These are phyloP conservation scores for Timandra comae DNA, from an alignment of 2,888 invertebrate genomes.

Conservation along the genomic window DNA sequence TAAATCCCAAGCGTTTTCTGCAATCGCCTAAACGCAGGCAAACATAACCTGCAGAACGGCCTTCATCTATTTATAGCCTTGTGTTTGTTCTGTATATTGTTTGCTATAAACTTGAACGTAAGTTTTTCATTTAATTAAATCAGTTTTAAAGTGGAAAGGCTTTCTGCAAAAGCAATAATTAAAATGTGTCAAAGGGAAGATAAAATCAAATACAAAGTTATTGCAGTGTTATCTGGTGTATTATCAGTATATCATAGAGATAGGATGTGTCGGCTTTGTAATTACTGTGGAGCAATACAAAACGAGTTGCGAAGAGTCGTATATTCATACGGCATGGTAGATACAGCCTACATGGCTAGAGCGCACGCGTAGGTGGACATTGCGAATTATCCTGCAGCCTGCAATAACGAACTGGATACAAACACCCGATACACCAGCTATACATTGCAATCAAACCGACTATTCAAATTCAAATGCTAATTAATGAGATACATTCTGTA, in stretches of 20 bases:
- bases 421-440: constrained; percentile 21
- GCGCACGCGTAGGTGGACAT: constrained; percentile 49
- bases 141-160: too few species aligned
- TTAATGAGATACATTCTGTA: constrained; percentile 38
- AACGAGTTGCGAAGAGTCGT: constrained; percentile 14
- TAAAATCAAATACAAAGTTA: too few species aligned
- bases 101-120: too few species aligned
- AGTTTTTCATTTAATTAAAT: too few species aligned
- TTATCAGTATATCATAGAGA: background rate
- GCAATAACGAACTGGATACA: constrained; percentile 32
- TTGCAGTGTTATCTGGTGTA: too few species aligned
- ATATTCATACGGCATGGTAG: constrained; percentile 16
- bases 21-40: constrained; percentile 39
- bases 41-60: constrained; percentile 33
- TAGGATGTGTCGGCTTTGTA: constrained; percentile 10
- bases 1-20: constrained; percentile 53
- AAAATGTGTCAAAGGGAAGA: too few species aligned
- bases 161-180: too few species aligned
- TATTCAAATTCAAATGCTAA: constrained; percentile 24
- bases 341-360: constrained; percentile 22
- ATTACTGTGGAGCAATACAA: constrained; percentile 14
- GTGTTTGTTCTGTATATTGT: constrained; percentile 21
- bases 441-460: constrained; percentile 18
- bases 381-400: constrained; percentile 41
- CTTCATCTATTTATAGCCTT: constrained; percentile 46